phyloP scores from a whole-genome alignment of 2,797 vertebrate genomes.

The Acanthurus leucopareius region DNA sequence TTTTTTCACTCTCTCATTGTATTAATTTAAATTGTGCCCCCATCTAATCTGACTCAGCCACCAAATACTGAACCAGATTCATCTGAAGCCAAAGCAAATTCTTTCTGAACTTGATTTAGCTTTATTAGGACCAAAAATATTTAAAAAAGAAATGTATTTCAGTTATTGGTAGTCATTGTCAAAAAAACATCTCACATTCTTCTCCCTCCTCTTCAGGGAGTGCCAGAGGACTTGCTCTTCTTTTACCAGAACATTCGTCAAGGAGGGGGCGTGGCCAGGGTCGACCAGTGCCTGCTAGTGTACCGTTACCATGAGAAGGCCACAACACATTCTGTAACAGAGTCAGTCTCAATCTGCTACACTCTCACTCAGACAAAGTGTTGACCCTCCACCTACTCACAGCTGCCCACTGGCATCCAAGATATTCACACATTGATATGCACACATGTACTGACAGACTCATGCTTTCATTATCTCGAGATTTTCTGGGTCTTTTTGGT shows the following conservation, averaged over 20 bases:
- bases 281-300: slow-evolving; percentile 89
- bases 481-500: slow-evolving; percentile 47
- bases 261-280: slow-evolving; percentile 85
- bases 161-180: background rate
- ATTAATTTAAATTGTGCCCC: too few species aligned
- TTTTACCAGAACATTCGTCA: slow-evolving; percentile 92
- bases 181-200: background rate
- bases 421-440: slow-evolving; percentile 37
- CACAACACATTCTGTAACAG: slow-evolving; percentile 89
- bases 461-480: slow-evolving; percentile 32
- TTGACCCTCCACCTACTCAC: slow-evolving; percentile 67
- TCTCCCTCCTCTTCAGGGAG: slow-evolving; percentile 84
- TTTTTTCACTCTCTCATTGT: too few species aligned
- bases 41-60: too few species aligned
- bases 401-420: slow-evolving; percentile 68
- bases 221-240: slow-evolving; percentile 94
- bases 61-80: background rate
- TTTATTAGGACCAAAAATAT: background rate
- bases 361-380: slow-evolving; percentile 37
- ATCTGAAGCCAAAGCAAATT: background rate
- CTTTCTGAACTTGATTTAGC: background rate
- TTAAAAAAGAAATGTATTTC: background rate
- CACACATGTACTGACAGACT: slow-evolving; percentile 5
- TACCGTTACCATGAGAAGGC: slow-evolving; percentile 93
- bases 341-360: slow-evolving; percentile 84